A percentile compares a stretch with the other conserved stretches of the same genome.
Conservation (phyloP, 2,113 vertebrate genomes). For the Cichladusa arquata region DNA sequence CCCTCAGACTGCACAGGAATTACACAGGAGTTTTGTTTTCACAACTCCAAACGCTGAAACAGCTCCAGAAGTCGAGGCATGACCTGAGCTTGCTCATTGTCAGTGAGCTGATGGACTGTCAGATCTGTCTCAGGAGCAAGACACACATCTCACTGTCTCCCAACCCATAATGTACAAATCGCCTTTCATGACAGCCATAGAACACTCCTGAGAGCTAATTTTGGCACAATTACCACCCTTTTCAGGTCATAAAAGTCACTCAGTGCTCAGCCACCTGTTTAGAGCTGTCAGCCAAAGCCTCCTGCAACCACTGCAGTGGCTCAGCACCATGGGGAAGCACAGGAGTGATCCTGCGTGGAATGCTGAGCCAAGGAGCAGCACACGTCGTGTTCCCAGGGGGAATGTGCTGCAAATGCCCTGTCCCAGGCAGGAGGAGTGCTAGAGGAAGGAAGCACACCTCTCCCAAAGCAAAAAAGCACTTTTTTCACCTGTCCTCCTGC, state of each 20-base stretch:
- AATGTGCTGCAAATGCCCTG: neutral
- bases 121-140: constrained; percentile 4
- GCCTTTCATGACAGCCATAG: constrained; percentile 22
- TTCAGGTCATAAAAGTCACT: constrained; percentile 42
- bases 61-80: neutral
- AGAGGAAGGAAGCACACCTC: neutral
- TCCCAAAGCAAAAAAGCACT: neutral
- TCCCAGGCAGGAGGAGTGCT: neutral
- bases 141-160: neutral
- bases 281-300: constrained; percentile 36
- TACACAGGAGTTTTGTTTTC: neutral
- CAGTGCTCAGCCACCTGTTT: constrained; percentile 35
- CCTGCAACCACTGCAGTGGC: neutral
- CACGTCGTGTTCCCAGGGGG: neutral
- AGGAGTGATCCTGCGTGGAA: neutral
- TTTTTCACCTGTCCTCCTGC: neutral
- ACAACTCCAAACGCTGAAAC: neutral
- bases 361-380: neutral
- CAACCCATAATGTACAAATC: constrained; percentile 16
- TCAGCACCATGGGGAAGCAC: neutral
- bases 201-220: constrained; percentile 51
- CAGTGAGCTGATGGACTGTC: neutral
- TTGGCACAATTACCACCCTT: constrained; percentile 35
- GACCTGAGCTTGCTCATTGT: neutral
- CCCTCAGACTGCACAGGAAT: neutral